Evolutionary conservation across 2,888 invertebrate species (phyloP).

Genomic region (Eurytoma adleriae): DNA sequence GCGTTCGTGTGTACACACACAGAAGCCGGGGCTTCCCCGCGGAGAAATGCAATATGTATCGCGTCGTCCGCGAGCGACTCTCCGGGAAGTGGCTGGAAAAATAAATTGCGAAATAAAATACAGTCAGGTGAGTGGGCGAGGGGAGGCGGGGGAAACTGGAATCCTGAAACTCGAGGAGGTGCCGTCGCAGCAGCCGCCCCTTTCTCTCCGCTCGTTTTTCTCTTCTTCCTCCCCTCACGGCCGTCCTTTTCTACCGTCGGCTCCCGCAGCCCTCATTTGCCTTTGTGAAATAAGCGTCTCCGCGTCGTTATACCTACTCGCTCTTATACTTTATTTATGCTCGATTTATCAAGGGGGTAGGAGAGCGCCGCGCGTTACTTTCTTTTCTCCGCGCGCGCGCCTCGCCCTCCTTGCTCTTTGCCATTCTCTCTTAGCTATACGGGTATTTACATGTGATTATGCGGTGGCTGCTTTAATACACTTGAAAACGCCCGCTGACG

Average conservation of each 20-base stretch:
- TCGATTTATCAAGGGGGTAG: conserved; percentile 43
- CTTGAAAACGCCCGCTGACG: no score
- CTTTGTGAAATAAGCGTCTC: conserved; percentile 27
- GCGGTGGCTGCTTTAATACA: neutral
- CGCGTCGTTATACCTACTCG: neutral
- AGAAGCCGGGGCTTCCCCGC: conserved; percentile 29
- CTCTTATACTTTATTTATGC: conserved; percentile 40
- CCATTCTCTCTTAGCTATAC: neutral
- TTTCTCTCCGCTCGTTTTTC: neutral
- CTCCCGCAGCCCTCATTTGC: conserved; percentile 27
- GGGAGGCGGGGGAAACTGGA: conserved; percentile 22
- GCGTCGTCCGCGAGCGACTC: conserved; percentile 18
- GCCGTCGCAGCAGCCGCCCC: neutral
- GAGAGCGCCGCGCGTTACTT: neutral
- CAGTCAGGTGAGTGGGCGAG: conserved; percentile 23
- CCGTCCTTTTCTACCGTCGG: neutral
- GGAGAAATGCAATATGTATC: conserved; percentile 61
- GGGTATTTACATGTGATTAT: conserved; percentile 1
- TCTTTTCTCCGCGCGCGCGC: neutral
- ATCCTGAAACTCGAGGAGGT: conserved; percentile 45
- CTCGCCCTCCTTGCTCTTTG: neutral
- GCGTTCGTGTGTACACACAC: neutral
- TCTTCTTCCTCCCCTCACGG: neutral
- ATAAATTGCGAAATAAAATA: conserved; percentile 62
- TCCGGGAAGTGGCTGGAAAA: conserved; percentile 48